Base-by-base conservation (phyloP, 2,113 vertebrate species). In the Tapirus terrestris region DNA sequence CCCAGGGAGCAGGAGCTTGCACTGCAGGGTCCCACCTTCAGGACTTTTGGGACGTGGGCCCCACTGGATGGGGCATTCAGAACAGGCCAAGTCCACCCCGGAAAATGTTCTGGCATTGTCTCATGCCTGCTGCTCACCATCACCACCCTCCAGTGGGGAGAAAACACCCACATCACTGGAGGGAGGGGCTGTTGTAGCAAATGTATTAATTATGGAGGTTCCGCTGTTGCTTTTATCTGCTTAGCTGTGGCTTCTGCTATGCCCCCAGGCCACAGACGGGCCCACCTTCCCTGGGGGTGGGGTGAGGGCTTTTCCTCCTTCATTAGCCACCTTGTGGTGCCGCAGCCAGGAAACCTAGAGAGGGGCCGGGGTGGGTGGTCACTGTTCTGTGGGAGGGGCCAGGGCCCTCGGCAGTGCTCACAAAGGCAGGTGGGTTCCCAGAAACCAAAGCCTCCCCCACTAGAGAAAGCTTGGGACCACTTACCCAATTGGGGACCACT, bases 121-220 rank as follows among this genome's bases (percentile, higher is more conserved):
- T 21, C 89, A 10, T 4, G 16, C 58, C 51, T 12, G 18, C 56
- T 17, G 33, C 43, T 2, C 4, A 0, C 48, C 63, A 60, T 6
- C 58, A 23, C 58, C 6, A 6, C 58, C 21, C 51, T 53, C 14
- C 3, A 13, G 2, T 53, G 51, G 51, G 51, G 51, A 53, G 51
- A 53, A 16, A 53, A 53, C 16, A 58, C 58, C 60, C 20, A 6
- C 23, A 8, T 11, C 2, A 17, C 58, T 33, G 13, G 5, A n/a
- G 45, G 56, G 29, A 6, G 3, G 58, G 31, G 53, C 29, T 36
- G 39, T 7, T 18, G 17, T 17, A 14, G 60, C 33, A 9, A 33
- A 7, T 5, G 23, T 6, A 1, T 21, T 58, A 0, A 2, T 10
- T 2, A 17, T 5, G 6, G 13, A 18, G 4, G 13, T 31, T 8